Conservation (phyloP, 2,113 vertebrate genomes). For the Ceyx margarethae region DNA sequence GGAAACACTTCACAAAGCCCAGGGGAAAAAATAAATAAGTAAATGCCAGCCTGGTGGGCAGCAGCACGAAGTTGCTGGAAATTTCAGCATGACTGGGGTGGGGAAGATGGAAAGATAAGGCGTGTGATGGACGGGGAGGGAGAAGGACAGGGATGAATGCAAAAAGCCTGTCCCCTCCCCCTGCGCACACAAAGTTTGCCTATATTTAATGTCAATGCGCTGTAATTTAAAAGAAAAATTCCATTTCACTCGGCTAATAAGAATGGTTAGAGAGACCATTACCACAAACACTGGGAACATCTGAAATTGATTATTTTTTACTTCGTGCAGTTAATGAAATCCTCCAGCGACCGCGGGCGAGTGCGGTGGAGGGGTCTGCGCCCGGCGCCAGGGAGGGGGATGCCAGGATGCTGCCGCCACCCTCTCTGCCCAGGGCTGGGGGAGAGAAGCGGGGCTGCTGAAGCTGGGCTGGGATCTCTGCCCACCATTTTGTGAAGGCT, state of each 20-base stretch:
- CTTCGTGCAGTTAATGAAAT: conserved; percentile 74
- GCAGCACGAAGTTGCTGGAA: neutral
- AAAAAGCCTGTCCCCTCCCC: neutral
- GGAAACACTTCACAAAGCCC: neutral
- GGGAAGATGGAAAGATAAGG: neutral
- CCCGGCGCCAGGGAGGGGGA: neutral
- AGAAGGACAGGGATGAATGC: neutral
- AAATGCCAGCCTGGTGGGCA: neutral
- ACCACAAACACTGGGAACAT: conserved; percentile 74
- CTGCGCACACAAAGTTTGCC: conserved; percentile 36
- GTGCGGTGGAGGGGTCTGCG: neutral
- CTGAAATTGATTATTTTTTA: conserved; percentile 77
- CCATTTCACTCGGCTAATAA: conserved; percentile 74
- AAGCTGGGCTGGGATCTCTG: neutral
- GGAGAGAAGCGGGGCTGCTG: neutral
- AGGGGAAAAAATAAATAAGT: neutral
- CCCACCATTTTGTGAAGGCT: conserved; percentile 71
- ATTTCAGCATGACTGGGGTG: rapidly evolving
- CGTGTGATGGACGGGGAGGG: neutral
- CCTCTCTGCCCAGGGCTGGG: neutral
- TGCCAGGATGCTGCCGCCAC: neutral
- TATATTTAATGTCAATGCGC: conserved; percentile 63
- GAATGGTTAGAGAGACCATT: conserved; percentile 74
- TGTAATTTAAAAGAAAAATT: conserved; percentile 77
- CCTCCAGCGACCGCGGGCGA: conserved; percentile 43